Percentiles rank a stretch among this genome's conserved stretches.
phyloP scores from a whole-genome alignment of 1,140 invertebrate species.

The Magallana ariakensis region DNA sequence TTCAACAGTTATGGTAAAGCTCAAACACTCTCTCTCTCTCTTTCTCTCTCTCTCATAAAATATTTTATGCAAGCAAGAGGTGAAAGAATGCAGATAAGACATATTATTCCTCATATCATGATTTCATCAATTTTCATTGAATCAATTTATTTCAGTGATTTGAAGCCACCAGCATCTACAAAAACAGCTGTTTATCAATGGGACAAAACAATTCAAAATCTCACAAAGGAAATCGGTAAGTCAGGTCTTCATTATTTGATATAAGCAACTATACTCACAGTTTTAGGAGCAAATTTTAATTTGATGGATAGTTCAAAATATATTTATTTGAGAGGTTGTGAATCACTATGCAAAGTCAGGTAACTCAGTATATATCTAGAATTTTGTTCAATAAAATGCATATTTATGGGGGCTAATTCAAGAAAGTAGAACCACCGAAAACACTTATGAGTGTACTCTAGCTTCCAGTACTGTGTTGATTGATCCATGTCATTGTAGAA shows the following conservation, averaged over 20 bases:
- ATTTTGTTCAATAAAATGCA: too few relatives aligned
- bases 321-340: background rate
- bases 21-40: background rate
- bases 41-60: background rate
- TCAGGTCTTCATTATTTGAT: background rate
- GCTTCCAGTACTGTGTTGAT: too few relatives aligned
- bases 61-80: too few relatives aligned
- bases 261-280: background rate
- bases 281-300: background rate
- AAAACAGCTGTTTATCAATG: constrained; percentile 77
- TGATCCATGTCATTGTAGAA: too few relatives aligned
- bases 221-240: constrained; percentile 73
- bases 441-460: too few relatives aligned
- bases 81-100: too few relatives aligned
- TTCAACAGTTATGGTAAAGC: constrained; percentile 69
- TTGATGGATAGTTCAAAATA: background rate
- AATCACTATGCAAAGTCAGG: background rate
- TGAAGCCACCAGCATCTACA: constrained; percentile 77
- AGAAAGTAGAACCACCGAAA: too few relatives aligned
- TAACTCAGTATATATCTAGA: too few relatives aligned
- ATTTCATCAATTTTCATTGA: too few relatives aligned
- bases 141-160: constrained; percentile 67
- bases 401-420: too few relatives aligned
- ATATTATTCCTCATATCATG: too few relatives aligned
- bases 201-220: constrained; percentile 73